Conservation (phyloP, 2,888 invertebrate species). For the Melanophora roralis region DNA sequence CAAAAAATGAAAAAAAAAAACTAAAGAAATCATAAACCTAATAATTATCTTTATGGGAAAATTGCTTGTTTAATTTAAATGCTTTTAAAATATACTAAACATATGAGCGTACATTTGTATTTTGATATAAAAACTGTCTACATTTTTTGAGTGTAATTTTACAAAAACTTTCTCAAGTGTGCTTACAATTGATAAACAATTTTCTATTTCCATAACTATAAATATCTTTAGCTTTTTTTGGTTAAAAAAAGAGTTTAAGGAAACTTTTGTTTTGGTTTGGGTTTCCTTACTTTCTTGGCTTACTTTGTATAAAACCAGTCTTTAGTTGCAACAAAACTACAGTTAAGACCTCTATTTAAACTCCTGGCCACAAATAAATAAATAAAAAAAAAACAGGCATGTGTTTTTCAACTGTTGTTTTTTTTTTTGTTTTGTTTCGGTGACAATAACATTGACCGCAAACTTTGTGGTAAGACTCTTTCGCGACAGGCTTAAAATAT, state of each 20-base stretch:
- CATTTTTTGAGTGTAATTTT: slow-evolving; percentile 36
- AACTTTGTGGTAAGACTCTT: slow-evolving; percentile 55
- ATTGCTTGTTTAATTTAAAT: background rate
- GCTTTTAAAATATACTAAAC: too few species aligned
- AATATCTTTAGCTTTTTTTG: too few species aligned
- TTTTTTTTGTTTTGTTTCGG: slow-evolving; percentile 31
- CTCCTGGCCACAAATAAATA: slow-evolving; percentile 35
- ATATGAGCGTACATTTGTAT: too few species aligned
- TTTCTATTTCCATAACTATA: slow-evolving; percentile 6
- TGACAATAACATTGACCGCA: slow-evolving; percentile 63
- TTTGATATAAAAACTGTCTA: background rate
- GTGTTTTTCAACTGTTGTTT: slow-evolving; percentile 35
- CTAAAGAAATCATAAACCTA: slow-evolving; percentile 48
- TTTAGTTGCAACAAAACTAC: slow-evolving; percentile 43
- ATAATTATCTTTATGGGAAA: slow-evolving; percentile 54
- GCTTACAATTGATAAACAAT: slow-evolving; percentile 15
- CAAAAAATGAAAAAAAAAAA: slow-evolving; percentile 25
- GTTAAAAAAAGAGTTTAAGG: slow-evolving; percentile 31
- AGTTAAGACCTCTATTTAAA: slow-evolving; percentile 52
- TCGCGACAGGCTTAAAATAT: slow-evolving; percentile 50
- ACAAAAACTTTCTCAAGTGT: slow-evolving; percentile 20
- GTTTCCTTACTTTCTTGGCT: slow-evolving; percentile 14
- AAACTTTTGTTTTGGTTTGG: slow-evolving; percentile 34
- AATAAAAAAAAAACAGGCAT: slow-evolving; percentile 36
- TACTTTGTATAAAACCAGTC: slow-evolving; percentile 53